Evolutionary conservation across 2,888 invertebrate species (phyloP), one percentile per base, ranked within the genome.

Genomic region (Epistrophe eligans): DNA sequence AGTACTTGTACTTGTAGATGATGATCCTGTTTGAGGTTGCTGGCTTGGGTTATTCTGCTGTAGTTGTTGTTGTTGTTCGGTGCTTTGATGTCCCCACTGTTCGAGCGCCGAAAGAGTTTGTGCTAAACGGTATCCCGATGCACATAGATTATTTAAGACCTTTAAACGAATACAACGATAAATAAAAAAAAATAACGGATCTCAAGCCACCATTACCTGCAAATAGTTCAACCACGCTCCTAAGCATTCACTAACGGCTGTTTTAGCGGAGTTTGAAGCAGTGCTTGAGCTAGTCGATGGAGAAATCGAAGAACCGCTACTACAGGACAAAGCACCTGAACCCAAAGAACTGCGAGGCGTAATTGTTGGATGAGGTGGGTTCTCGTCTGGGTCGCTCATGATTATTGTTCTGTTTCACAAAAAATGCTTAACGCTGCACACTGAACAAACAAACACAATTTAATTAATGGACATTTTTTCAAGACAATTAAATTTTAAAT

Each of bases 81-180:
- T 55, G 55, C 73, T 88, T 77, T 88, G 89, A 45, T 89, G 89
- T 0, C 90, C 90, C 89, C 94, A 94, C 90, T 94, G 94, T 40
- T 94, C 94, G 62, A 95, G 91, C 38, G 93, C 93, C 72, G 94
- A 93, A 80, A 95, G 91, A 4, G 95, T 94, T 90, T 95, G 94
- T 1, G 95, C 94, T 74, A 95, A 91, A 88, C 95, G 94, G 90
- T 94, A 94, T 60, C 95, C 95, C 80, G 95, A 94, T 87, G 94
- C 93, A 91, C 95, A 95, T 89, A 95, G 93, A 89, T 94, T 95
- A 90, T 95, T 95, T 84, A 95, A 92, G 91, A 95, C 94, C 95
- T 95, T 88, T 8, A 17, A 43, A 43, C 15, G 2, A 43, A 66
- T 3, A 24, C 15, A 43, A n/a, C 1, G 19, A 70, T n/a, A 67